phyloP scores from a whole-genome alignment of 2,113 vertebrate genomes.

The Chaetodon trifascialis region DNA sequence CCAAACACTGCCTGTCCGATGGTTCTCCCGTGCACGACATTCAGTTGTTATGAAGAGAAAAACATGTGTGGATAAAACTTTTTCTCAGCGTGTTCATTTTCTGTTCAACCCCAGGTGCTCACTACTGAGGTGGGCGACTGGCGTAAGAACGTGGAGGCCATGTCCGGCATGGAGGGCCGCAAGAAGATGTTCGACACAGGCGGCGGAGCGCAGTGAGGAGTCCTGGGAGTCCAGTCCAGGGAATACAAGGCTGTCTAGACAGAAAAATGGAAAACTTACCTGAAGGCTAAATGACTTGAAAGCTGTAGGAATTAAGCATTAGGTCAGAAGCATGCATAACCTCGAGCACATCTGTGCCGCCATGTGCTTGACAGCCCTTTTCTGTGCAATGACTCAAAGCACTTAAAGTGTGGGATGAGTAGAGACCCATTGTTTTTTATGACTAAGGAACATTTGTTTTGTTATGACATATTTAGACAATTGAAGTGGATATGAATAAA shows the following conservation, averaged over 20 bases:
- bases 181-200: slow-evolving; percentile 99
- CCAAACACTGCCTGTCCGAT: background rate
- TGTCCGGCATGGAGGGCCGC: slow-evolving; percentile 99
- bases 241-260: background rate
- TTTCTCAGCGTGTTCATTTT: background rate
- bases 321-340: slow-evolving; percentile 1
- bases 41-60: background rate
- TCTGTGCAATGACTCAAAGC: slow-evolving; percentile 42
- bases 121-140: slow-evolving; percentile 94
- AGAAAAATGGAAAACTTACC: slow-evolving; percentile 30
- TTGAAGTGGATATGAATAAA: slow-evolving; percentile 50
- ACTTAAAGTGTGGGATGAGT: slow-evolving; percentile 32
- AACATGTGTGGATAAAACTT: background rate
- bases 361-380: slow-evolving; percentile 22
- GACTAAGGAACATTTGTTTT: slow-evolving; percentile 53
- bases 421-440: slow-evolving; percentile 29
- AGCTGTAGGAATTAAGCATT: background rate
- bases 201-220: slow-evolving; percentile 81
- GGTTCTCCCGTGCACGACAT: background rate
- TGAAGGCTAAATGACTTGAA: slow-evolving; percentile 9
- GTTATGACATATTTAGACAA: slow-evolving; percentile 41
- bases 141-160: slow-evolving; percentile 99
- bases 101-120: slow-evolving; percentile 85
- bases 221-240: background rate
- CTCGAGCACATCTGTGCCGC: background rate